These are phyloP conservation scores for Drosophila sulfurigaster DNA, from an alignment of 1,140 invertebrate species.

Conservation along the genomic window DNA sequence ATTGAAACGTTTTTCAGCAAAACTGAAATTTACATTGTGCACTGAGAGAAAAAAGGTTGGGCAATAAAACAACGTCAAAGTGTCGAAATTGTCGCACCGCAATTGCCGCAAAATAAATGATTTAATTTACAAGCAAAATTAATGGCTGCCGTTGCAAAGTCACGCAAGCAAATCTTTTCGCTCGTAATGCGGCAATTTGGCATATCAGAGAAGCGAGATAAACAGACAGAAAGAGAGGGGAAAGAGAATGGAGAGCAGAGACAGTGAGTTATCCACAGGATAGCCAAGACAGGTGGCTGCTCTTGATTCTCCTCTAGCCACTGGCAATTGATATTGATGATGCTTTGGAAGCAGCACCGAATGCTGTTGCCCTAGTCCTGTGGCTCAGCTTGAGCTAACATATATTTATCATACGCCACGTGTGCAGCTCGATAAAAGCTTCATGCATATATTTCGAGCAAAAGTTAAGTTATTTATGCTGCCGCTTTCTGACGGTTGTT, in stretches of 20 bases:
- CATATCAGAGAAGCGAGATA: conserved; percentile 34
- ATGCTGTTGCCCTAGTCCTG: conserved; percentile 41
- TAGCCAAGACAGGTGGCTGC: conserved; percentile 32
- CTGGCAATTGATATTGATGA: conserved; percentile 78
- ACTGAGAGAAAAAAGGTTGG: background rate
- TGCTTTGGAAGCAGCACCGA: conserved; percentile 17
- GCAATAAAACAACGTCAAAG: conserved; percentile 32
- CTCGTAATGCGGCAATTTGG: conserved; percentile 57
- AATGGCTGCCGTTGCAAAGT: conserved; percentile 55
- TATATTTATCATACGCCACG: conserved; percentile 73
- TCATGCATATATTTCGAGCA: conserved; percentile 12
- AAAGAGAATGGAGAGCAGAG: conserved; percentile 22
- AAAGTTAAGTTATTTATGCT: conserved; percentile 28
- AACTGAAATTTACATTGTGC: conserved; percentile 26
- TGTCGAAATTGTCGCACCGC: conserved; percentile 23
- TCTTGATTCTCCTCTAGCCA: conserved; percentile 1
- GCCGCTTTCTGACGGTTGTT: conserved; percentile 10
- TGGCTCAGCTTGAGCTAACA: background rate
- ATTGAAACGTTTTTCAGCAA: conserved; percentile 23
- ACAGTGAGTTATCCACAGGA: background rate
- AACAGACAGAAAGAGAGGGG: conserved; percentile 10
- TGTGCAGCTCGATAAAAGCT: conserved; percentile 35
- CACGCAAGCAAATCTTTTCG: conserved; percentile 50
- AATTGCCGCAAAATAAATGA: conserved; percentile 65
- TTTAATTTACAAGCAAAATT: conserved; percentile 66